These are phyloP conservation scores for Bilobella aurantiaca DNA, from an alignment of 1,140 invertebrate genomes.

Conservation along the genomic window DNA sequence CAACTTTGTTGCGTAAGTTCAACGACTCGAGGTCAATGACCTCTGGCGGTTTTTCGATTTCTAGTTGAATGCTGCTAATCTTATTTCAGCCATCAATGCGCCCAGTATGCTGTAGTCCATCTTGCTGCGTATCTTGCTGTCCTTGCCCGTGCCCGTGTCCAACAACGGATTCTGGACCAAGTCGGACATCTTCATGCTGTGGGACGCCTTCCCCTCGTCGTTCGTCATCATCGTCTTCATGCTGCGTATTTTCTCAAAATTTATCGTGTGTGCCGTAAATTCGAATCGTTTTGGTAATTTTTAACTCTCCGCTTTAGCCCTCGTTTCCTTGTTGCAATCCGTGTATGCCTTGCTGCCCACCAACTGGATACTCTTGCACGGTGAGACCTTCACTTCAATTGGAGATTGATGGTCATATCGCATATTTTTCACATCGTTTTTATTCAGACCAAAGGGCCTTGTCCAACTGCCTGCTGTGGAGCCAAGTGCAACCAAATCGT, in stretches of 20 bases:
- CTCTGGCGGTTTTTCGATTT: background rate
- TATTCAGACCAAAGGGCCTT: background rate
- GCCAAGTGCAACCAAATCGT: slow-evolving; percentile 2
- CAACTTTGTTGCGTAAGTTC: slow-evolving; percentile 5
- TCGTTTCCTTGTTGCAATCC: background rate
- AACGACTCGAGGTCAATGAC: too few species aligned
- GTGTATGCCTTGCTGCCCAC: background rate
- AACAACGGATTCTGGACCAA: too few species aligned
- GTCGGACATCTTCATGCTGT: background rate
- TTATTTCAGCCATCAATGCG: background rate
- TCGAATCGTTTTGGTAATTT: too few species aligned
- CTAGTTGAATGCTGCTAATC: background rate
- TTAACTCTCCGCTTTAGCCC: background rate
- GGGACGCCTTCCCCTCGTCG: background rate
- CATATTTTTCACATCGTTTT: background rate
- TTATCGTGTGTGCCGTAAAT: too few species aligned
- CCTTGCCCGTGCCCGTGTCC: too few species aligned
- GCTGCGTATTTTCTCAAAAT: background rate
- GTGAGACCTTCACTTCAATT: background rate
- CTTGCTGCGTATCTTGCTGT: slow-evolving; percentile 1
- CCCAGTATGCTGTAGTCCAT: background rate
- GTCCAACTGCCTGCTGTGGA: slow-evolving; percentile 1
- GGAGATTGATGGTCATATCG: background rate
- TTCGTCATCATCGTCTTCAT: background rate
- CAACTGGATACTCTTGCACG: background rate